Base-by-base conservation (phyloP, 2,797 vertebrate genomes). In the Gobio occitaniae region DNA sequence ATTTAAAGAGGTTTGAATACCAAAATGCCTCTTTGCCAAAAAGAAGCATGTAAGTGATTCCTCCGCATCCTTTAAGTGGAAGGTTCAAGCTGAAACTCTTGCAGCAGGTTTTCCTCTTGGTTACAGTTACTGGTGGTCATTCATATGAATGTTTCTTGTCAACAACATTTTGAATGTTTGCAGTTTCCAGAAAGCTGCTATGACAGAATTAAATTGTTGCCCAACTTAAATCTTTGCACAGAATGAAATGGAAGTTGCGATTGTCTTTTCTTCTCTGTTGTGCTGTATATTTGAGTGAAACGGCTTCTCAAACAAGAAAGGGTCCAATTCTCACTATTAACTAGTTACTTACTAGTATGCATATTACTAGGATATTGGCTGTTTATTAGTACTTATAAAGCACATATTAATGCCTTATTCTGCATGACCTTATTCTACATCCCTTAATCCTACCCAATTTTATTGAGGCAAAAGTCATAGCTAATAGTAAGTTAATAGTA, bases 141-240 rank as follows among this genome's bases (percentile, higher is more conserved):
- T 76, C 52, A 16, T 15, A 8, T 72, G 0, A 59, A 25, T 19
- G 7, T 59, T n/a, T 77, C 11, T 41, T 41, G 25, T 61, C 44
- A 56, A 61, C 1, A 29, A 66, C 65, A 36, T 41, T 77, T 52
- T 17, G 25, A 47, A 84, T 21, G 38, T 59, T 59, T 29, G 6
- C 25, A n/a, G 54, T 50, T 47, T 76, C 32, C 89, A 84, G 84
- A 88, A 82, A 78, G 86, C 86, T 84, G 72, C 86, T 85, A 86
- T 84, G 83, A 89, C 86, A 69, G 84, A 86, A 85, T 90, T 86
- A 78, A 89, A 88, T 88, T 74, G 85, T 71, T 89, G 66, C 85
- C n/a, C n/a, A n/a, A n/a, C n/a, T n/a, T n/a, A n/a, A n/a, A n/a
- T n/a, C n/a, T n/a, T n/a, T n/a, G n/a, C n/a, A n/a, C n/a, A n/a